Evolutionary conservation across 2,113 vertebrate genomes (phyloP).

Genomic region (Nycticorax nycticorax): DNA sequence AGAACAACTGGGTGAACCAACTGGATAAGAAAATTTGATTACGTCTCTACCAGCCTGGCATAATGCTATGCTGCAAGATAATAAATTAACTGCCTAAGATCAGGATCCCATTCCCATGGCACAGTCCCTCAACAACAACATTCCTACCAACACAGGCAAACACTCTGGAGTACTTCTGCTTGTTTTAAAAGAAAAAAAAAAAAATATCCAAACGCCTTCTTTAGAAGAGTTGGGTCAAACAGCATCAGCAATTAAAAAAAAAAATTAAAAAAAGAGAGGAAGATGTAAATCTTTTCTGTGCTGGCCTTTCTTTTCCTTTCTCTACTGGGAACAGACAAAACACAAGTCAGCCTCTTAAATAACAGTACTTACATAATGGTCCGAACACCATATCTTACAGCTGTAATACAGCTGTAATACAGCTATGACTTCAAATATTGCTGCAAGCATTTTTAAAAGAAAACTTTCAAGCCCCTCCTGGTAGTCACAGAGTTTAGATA

Average conservation of each 20-base stretch:
- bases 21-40: background rate
- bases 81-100: background rate
- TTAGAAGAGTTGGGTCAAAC: background rate
- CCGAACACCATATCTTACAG: background rate
- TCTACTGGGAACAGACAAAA: background rate
- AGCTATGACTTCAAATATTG: background rate
- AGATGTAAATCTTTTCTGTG: background rate
- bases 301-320: background rate
- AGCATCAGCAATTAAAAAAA: background rate
- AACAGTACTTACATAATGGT: background rate
- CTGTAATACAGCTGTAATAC: background rate
- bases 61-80: background rate
- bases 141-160: background rate
- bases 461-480: background rate
- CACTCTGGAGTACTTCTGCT: background rate
- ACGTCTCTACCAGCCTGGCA: background rate
- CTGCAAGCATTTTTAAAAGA: constrained; percentile 5
- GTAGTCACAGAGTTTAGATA: background rate
- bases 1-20: constrained; percentile 1
- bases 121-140: background rate
- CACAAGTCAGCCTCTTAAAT: background rate
- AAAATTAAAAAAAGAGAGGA: background rate
- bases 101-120: background rate
- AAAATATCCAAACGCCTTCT: background rate
- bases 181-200: background rate